Conservation (phyloP, 1,140 invertebrate genomes). For the Patella vulgata region DNA sequence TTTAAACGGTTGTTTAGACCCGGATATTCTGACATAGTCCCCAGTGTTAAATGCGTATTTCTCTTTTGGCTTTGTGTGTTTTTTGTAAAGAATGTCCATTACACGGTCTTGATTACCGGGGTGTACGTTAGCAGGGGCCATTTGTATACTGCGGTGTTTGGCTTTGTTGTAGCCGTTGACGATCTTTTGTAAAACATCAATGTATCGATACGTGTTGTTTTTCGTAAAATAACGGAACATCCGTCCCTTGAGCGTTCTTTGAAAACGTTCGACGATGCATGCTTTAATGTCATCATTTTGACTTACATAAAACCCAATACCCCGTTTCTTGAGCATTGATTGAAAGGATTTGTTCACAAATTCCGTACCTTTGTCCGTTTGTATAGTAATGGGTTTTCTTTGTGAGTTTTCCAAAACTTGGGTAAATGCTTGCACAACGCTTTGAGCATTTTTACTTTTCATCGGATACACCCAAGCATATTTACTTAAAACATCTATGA, state of each 20-base stretch:
- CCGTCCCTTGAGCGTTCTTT: conserved; percentile 66
- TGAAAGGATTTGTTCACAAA: conserved; percentile 26
- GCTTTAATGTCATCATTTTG: conserved; percentile 65
- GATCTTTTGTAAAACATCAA: conserved; percentile 58
- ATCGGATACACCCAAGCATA: conserved; percentile 65
- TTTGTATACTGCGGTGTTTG: conserved; percentile 63
- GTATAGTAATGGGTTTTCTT: conserved; percentile 4
- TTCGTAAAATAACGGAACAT: conserved; percentile 67
- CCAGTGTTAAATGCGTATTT: no score
- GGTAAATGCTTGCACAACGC: conserved; percentile 38
- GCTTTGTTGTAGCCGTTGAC: conserved; percentile 66
- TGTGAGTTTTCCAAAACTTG: conserved; percentile 31
- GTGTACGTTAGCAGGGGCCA: conserved; percentile 46
- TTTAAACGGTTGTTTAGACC: no score
- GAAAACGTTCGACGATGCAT: conserved; percentile 66
- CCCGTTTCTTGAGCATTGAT: conserved; percentile 12
- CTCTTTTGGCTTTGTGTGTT: not conserved
- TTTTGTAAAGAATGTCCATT: conserved; percentile 5
- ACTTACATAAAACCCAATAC: conserved; percentile 13
- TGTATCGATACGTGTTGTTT: conserved; percentile 63
- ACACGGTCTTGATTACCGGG: conserved; percentile 32
- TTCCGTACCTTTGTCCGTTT: conserved; percentile 23
- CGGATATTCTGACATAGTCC: no score
- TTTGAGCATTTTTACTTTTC: conserved; percentile 66
- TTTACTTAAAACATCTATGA: conserved; percentile 69